Conservation (phyloP, 1,140 invertebrate species). For the Acyrthosiphon pisum region DNA sequence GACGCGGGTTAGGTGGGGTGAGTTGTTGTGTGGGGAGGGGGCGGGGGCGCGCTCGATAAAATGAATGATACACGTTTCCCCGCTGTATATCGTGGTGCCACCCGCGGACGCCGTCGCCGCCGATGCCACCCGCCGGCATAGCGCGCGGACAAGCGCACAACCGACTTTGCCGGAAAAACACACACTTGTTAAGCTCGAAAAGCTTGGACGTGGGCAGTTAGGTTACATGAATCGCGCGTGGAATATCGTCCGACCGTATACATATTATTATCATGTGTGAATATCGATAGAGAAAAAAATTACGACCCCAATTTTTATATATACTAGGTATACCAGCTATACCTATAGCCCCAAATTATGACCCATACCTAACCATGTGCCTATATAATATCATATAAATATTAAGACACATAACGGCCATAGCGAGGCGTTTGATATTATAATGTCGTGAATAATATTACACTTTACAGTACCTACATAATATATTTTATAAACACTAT, state of each 20-base stretch:
- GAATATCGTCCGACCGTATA: background rate
- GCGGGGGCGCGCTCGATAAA: slow-evolving; percentile 41
- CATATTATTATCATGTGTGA: too few relatives aligned
- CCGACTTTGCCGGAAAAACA: background rate
- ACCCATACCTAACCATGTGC: too few relatives aligned
- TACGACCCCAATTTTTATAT: background rate
- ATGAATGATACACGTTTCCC: slow-evolving; percentile 43
- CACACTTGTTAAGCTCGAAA: slow-evolving; percentile 37
- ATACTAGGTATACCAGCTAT: too few relatives aligned
- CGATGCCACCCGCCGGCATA: background rate
- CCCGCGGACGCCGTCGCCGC: background rate
- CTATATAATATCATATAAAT: too few relatives aligned
- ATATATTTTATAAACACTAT: too few relatives aligned
- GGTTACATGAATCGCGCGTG: background rate
- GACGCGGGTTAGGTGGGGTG: background rate
- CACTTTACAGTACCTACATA: too few relatives aligned
- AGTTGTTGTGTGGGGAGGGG: background rate
- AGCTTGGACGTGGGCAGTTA: slow-evolving; percentile 23
- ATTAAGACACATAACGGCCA: too few relatives aligned
- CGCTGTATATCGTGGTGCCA: background rate
- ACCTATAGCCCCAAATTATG: too few relatives aligned
- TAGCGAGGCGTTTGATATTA: too few relatives aligned
- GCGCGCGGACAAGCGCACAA: slow-evolving; percentile 1
- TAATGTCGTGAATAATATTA: too few relatives aligned
- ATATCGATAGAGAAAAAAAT: background rate